Evolutionary conservation across 2,113 vertebrate species (phyloP).

Genomic region (Narcine bancroftii): DNA sequence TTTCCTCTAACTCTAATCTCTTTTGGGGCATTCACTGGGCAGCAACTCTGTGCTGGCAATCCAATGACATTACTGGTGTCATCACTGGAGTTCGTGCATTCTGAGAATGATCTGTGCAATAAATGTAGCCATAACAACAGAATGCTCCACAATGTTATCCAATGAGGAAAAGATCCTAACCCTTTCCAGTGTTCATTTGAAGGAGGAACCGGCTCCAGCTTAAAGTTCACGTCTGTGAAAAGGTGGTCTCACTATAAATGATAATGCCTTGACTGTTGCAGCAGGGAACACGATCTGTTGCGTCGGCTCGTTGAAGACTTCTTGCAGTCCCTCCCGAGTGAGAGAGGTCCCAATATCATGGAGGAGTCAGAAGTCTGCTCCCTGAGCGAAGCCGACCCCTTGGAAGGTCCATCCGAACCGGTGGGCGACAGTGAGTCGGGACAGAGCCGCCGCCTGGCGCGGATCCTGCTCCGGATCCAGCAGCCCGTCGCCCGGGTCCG

Average conservation of each 20-base stretch:
- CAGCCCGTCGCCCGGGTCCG: not conserved
- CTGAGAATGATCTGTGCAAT: not conserved
- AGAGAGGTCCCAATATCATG: not conserved
- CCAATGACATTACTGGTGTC: conserved; percentile 5
- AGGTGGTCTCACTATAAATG: not conserved
- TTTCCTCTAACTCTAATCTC: not conserved
- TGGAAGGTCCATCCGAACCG: not conserved
- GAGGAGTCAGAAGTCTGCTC: too few species aligned
- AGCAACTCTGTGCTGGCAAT: not conserved
- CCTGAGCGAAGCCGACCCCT: too few species aligned
- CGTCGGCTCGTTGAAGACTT: too few species aligned
- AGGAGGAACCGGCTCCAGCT: not conserved
- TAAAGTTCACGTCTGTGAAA: not conserved
- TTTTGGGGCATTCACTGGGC: not conserved
- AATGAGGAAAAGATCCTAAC: not conserved
- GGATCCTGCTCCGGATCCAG: not conserved
- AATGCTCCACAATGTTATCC: not conserved
- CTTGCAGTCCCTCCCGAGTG: too few species aligned
- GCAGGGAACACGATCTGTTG: too few species aligned
- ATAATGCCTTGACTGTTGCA: not conserved
- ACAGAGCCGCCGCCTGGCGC: not conserved
- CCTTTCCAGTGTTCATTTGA: not conserved
- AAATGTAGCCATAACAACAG: not conserved
- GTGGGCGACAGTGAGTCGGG: not conserved
- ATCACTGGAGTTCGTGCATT: not conserved